These are phyloP conservation scores for Onychomys arenicola DNA, from an alignment of 2,797 vertebrate genomes.

Conservation along the genomic window DNA sequence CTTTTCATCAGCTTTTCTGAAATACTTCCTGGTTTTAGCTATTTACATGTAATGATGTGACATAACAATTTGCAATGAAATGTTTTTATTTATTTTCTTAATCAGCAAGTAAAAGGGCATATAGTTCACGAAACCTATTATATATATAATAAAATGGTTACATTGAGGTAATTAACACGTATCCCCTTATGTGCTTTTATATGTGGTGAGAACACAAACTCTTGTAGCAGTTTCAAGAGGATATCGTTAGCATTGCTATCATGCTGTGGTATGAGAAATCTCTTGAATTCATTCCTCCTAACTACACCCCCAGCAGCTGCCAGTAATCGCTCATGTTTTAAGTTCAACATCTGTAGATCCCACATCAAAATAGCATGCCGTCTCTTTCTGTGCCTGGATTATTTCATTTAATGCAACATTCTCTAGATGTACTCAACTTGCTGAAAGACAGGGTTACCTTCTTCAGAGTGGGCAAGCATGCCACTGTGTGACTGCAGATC, in stretches of 20 bases:
- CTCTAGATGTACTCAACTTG: neutral
- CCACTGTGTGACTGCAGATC: neutral
- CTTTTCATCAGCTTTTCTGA: neutral
- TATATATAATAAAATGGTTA: neutral
- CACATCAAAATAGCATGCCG: neutral
- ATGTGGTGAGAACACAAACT: neutral
- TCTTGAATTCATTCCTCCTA: neutral
- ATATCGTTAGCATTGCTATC: no score
- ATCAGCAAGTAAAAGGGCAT: neutral
- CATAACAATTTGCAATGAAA: neutral
- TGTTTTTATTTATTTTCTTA: neutral
- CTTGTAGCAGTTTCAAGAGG: neutral
- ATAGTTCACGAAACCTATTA: neutral
- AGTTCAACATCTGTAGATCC: neutral
- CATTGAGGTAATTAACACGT: neutral
- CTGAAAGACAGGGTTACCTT: neutral
- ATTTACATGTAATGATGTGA: neutral
- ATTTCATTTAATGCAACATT: neutral
- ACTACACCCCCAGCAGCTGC: neutral
- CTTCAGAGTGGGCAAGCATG: neutral
- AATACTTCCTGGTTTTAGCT: slow-evolving; percentile 21
- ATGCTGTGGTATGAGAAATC: neutral
- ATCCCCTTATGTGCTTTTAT: no score
- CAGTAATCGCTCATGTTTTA: neutral
- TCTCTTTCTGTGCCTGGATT: neutral